phyloP scores from a whole-genome alignment of 2,888 invertebrate species.

The Laothoe populi region DNA sequence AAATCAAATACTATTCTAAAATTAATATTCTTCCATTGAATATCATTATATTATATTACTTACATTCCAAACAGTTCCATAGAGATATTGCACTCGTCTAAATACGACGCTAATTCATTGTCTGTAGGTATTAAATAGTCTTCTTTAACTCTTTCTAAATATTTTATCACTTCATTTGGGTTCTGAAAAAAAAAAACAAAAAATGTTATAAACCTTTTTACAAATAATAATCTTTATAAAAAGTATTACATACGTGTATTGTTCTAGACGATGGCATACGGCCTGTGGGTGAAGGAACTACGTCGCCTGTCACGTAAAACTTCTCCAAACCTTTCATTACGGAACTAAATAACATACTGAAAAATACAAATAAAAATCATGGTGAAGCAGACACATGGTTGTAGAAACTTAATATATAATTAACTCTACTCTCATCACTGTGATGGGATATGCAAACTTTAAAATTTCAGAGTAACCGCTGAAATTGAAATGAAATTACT shows the following conservation, averaged over 20 bases:
- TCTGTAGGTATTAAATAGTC: slow-evolving; percentile 86
- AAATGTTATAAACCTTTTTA: background rate
- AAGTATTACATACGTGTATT: slow-evolving; percentile 67
- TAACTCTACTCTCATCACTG: too few relatives aligned
- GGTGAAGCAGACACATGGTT: too few relatives aligned
- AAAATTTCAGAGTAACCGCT: too few relatives aligned
- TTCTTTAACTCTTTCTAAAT: slow-evolving; percentile 85
- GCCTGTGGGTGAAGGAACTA: slow-evolving; percentile 77
- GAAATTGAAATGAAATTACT: too few relatives aligned
- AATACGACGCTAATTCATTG: slow-evolving; percentile 82
- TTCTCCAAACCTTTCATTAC: slow-evolving; percentile 87
- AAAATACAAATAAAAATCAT: slow-evolving; percentile 23
- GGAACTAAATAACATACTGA: slow-evolving; percentile 86
- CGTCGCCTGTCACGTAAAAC: slow-evolving; percentile 86
- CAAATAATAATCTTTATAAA: too few relatives aligned
- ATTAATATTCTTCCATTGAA: too few relatives aligned
- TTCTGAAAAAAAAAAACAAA: slow-evolving; percentile 50
- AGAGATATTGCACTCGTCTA: slow-evolving; percentile 90
- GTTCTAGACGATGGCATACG: slow-evolving; percentile 70
- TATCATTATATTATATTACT: too few relatives aligned
- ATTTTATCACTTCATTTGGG: slow-evolving; percentile 85
- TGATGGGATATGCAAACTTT: too few relatives aligned
- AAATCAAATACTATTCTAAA: too few relatives aligned
- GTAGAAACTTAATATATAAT: too few relatives aligned
- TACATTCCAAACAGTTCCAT: slow-evolving; percentile 94